Conservation (phyloP, 2,797 vertebrate species). For the Oreortyx pictus region DNA sequence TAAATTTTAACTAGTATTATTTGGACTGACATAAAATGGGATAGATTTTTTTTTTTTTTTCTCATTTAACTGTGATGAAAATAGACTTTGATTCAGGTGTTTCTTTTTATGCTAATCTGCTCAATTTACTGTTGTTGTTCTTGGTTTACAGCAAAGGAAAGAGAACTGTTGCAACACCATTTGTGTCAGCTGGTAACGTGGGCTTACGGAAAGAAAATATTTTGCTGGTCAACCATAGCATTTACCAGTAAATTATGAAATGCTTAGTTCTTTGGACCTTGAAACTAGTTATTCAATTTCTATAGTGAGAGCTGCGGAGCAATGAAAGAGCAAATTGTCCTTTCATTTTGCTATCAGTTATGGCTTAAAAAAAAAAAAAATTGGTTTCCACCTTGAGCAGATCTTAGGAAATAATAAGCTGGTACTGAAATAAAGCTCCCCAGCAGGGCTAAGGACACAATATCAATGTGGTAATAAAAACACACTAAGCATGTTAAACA, state of each 20-base stretch:
- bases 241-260: conserved; percentile 13
- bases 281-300: background rate
- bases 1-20: background rate
- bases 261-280: background rate
- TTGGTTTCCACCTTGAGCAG: conserved; percentile 37
- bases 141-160: background rate
- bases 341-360: conserved; percentile 24
- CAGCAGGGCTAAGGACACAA: background rate
- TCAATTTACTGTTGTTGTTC: background rate
- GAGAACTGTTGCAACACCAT: background rate
- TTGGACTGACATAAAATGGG: background rate
- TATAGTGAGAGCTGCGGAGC: background rate
- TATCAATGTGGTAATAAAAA: conserved; percentile 58
- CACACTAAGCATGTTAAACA: conserved; percentile 15
- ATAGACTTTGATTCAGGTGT: background rate
- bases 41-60: background rate
- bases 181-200: background rate
- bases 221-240: background rate
- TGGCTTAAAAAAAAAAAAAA: background rate
- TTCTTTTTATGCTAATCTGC: background rate
- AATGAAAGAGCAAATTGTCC: conserved; percentile 32
- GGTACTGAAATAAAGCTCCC: conserved; percentile 58
- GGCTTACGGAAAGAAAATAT: background rate
- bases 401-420: conserved; percentile 57
- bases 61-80: background rate